Evolutionary conservation across 2,113 vertebrate species (phyloP).

Genomic region (Lophura nycthemera): DNA sequence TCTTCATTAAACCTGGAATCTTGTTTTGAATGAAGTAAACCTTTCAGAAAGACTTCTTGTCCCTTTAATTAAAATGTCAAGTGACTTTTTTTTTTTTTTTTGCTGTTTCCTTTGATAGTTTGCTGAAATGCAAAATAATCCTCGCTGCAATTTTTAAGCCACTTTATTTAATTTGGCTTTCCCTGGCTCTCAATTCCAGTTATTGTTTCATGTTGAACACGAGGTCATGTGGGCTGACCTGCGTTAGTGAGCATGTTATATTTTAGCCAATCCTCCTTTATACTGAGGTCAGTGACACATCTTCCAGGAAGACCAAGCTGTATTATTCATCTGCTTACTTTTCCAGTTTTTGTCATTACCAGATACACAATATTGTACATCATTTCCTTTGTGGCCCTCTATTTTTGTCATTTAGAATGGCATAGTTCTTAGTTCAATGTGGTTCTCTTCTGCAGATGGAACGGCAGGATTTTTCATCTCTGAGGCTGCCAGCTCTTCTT

Average conservation of each 20-base stretch:
- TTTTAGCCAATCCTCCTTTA: background rate
- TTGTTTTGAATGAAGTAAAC: background rate
- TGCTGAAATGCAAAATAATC: background rate
- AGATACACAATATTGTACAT: background rate
- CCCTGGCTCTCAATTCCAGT: slow-evolving; percentile 24
- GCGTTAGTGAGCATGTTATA: background rate
- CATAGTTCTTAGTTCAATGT: background rate
- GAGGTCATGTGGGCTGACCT: slow-evolving; percentile 23
- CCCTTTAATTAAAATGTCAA: background rate
- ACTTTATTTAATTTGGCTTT: slow-evolving; percentile 48
- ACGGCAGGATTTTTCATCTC: background rate
- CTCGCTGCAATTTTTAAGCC: background rate
- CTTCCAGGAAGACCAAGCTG: slow-evolving; percentile 4
- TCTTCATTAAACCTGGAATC: background rate
- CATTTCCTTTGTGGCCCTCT: slow-evolving; percentile 6
- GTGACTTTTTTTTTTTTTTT: background rate
- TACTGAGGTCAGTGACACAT: slow-evolving; percentile 37
- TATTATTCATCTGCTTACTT: slow-evolving; percentile 32
- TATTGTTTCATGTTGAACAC: slow-evolving; percentile 22
- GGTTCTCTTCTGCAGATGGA: background rate
- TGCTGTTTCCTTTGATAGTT: background rate
- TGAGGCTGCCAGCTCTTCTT: background rate
- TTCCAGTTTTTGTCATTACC: background rate
- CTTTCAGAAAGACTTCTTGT: background rate
- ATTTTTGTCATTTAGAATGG: background rate